These are phyloP conservation scores for Oncorhynchus clarkii DNA, from an alignment of 2,113 vertebrate genomes.

Conservation along the genomic window DNA sequence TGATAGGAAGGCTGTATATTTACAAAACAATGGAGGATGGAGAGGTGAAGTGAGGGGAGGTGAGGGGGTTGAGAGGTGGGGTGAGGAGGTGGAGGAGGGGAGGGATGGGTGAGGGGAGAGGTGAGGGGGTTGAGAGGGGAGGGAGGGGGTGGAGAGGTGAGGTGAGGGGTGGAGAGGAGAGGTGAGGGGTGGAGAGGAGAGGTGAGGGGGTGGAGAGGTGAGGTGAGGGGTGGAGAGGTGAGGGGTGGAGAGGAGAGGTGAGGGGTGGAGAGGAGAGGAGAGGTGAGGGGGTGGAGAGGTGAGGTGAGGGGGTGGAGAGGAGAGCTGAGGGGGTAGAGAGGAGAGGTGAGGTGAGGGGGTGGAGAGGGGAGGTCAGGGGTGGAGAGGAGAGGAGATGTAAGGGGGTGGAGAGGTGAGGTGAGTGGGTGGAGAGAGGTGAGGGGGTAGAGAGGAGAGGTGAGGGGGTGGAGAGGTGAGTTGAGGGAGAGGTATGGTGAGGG, in stretches of 20 bases:
- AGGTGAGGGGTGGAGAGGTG: not conserved
- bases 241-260: not conserved
- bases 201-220: not conserved
- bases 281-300: too few relatives aligned
- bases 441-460: not conserved
- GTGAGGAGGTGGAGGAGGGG: too few relatives aligned
- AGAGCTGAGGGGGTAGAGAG: too few relatives aligned
- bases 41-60: not conserved
- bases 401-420: constrained; percentile 6
- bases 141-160: not conserved
- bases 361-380: too few relatives aligned
- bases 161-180: not conserved
- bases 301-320: too few relatives aligned
- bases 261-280: not conserved
- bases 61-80: too few relatives aligned
- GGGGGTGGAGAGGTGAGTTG: not conserved
- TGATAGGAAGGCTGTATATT: constrained; percentile 45
- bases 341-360: too few relatives aligned
- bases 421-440: not conserved
- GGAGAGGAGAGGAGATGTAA: not conserved
- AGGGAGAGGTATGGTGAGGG: not conserved
- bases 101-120: not conserved
- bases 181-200: constrained; percentile 2
- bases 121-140: too few relatives aligned
- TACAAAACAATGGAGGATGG: constrained; percentile 30